phyloP scores from a whole-genome alignment of 2,888 invertebrate species.

The Dolomedes plantarius region DNA sequence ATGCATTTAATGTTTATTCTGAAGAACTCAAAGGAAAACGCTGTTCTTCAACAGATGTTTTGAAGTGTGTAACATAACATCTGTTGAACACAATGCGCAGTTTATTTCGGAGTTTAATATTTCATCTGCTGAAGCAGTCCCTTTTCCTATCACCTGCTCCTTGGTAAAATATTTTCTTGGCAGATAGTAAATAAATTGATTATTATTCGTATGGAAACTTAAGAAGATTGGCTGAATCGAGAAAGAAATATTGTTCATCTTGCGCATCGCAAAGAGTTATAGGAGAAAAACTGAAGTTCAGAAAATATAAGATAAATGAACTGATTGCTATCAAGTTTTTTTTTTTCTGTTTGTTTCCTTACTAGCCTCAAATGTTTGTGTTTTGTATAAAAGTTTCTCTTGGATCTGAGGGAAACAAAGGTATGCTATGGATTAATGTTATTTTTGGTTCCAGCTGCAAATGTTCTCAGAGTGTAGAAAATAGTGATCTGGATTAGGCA shows the following conservation, averaged over 20 bases:
- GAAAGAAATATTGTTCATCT: background rate
- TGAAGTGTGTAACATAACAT: background rate
- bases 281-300: background rate
- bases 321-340: background rate
- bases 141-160: background rate
- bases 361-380: background rate
- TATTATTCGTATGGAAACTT: background rate
- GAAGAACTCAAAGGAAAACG: background rate
- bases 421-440: background rate
- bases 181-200: background rate
- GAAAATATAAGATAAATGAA: slow-evolving; percentile 4
- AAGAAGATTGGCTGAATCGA: background rate
- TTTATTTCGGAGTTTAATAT: background rate
- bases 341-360: background rate
- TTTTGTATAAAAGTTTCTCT: background rate
- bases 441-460: background rate
- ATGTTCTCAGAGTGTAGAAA: background rate
- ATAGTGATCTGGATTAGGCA: background rate
- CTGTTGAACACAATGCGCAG: background rate
- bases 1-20: background rate
- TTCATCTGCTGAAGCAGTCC: background rate
- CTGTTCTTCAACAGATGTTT: no score
- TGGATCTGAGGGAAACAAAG: background rate
- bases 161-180: background rate
- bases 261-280: background rate